phyloP scores from a whole-genome alignment of 2,113 vertebrate species.

The Passer montanus region DNA sequence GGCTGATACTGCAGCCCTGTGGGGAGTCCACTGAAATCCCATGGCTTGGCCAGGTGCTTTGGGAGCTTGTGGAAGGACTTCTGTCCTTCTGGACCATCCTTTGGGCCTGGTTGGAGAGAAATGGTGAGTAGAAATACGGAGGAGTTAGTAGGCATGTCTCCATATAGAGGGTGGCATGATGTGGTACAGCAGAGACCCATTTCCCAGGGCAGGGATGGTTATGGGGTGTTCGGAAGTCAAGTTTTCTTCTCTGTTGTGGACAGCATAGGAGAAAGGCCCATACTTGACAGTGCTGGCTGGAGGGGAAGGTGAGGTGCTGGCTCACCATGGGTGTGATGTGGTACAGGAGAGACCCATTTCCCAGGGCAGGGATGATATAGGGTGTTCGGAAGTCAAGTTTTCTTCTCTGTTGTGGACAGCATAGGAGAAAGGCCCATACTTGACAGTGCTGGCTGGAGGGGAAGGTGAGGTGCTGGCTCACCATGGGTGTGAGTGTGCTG shows the following conservation, averaged over 20 bases:
- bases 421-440: not conserved
- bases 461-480: not conserved
- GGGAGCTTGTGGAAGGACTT: not conserved
- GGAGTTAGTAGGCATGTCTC: not conserved
- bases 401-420: not conserved
- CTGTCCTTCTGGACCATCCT: not conserved
- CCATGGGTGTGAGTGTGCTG: fast-evolving
- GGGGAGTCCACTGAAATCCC: not conserved
- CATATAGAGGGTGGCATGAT: fast-evolving
- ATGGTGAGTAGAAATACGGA: not conserved
- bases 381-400: not conserved
- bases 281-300: not conserved
- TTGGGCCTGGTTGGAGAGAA: not conserved
- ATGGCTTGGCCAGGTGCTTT: not conserved
- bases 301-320: not conserved
- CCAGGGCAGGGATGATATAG: not conserved
- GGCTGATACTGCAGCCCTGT: not conserved
- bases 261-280: not conserved
- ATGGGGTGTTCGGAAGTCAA: not conserved
- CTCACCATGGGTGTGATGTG: fast-evolving
- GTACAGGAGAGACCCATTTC: not conserved
- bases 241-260: not conserved
- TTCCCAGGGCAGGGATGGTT: no score
- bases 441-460: not conserved
- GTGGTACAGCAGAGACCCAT: not conserved